A percentile compares a stretch with the other conserved stretches of the same genome.
These are phyloP conservation scores for Crotalus horridus DNA, from an alignment of 2,113 vertebrate genomes.

Conservation along the genomic window DNA sequence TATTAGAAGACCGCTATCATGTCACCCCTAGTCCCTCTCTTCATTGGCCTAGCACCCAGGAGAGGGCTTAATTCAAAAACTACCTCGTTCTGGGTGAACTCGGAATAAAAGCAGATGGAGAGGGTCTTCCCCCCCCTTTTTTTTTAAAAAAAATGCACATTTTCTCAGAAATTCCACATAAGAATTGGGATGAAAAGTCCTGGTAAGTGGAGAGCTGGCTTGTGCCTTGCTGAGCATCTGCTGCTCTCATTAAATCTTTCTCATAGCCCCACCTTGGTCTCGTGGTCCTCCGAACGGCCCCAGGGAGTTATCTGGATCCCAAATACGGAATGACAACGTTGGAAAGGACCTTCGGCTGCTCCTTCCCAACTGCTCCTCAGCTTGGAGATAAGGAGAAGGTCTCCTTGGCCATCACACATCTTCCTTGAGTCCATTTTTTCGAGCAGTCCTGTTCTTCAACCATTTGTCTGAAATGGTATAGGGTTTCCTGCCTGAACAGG, in stretches of 20 bases:
- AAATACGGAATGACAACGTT: not conserved
- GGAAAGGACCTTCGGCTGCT: not conserved
- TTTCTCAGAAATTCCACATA: not conserved
- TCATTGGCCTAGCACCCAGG: not conserved
- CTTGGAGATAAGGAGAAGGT: too few species aligned
- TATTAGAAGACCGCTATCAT: too few species aligned
- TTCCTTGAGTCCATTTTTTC: too few species aligned
- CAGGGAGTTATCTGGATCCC: not conserved
- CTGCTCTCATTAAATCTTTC: not conserved
- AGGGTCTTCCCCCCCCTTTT: not conserved
- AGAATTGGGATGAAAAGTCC: not conserved
- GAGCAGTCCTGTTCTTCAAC: too few species aligned
- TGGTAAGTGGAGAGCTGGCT: not conserved
- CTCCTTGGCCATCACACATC: too few species aligned
- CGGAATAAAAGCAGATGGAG: not conserved
- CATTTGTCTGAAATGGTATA: too few species aligned
- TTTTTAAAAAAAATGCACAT: not conserved
- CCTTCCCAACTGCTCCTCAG: too few species aligned
- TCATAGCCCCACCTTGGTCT: not conserved
- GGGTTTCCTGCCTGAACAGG: too few species aligned
- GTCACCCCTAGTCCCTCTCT: too few species aligned
- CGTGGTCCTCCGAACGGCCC: not conserved
- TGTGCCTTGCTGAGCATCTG: not conserved
- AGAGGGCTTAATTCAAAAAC: not conserved
- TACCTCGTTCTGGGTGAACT: not conserved